Evolutionary conservation across 30 jellyfish, hydroid and myxozoan genomes (phyloP), one percentile per base, ranked within the genome.

Genomic region (Nemopilema nomurai): DNA sequence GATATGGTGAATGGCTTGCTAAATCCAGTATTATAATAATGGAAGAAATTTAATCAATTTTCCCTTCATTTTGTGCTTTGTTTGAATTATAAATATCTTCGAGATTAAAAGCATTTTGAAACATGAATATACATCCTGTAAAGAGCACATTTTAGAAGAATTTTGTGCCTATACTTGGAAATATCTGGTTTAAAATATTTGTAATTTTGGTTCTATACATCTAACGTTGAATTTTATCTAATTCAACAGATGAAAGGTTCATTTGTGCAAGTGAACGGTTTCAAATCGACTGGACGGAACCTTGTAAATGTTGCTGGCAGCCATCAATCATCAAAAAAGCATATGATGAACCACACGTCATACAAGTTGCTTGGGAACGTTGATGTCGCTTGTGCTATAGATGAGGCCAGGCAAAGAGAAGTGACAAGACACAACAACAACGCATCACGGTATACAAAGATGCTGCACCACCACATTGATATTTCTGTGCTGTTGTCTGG

Each of bases 251-350:
- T 74, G 76, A 74, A 78, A 78, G 78, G 88, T 24, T 77, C 87
- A 30, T 74, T 74, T 74, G 84, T 74, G 26, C 84, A 74, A 29
- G 73, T 19, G 26, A 74, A 75, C 73, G 91, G 83, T n/a, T 82
- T 67, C 85, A 82, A 68, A 68, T 82, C 91, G 68, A 82, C 91
- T 0, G 91, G 91, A 53, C 22, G n/a, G 62, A 82, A 82, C 70
- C 77, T 68, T 28, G 28, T 53, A 69, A 82, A 67, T 49, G 0
- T 82, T 50, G 91, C 91, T 29, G 85, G 91, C 85, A 82, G 91
- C 81, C 84, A 70, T 82, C 91, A 82, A 69, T 85, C 91, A 69
- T 82, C 91, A 51, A 82, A 82, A 82, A 82, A 82, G 51, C 91
- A 80, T 80, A 80, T 33, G 57, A 65, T 28, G 81, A 80, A 80